Conservation (phyloP, 2,113 vertebrate species). For the Philantomba maxwellii region DNA sequence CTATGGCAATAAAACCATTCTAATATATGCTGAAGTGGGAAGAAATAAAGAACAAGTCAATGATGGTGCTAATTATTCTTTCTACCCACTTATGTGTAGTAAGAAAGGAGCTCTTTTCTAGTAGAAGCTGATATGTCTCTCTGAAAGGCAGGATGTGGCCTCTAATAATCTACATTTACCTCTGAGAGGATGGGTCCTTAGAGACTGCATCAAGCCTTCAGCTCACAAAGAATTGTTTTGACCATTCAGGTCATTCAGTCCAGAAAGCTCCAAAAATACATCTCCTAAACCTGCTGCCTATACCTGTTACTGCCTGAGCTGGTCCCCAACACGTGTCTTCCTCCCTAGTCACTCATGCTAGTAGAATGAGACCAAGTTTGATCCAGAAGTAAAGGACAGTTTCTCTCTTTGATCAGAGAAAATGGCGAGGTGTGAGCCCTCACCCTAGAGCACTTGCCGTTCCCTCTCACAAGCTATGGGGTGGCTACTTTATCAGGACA, state of each 20-base stretch:
- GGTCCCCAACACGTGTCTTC: neutral
- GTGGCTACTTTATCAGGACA: too few relatives aligned
- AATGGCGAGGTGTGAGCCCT: neutral
- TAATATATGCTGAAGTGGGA: neutral
- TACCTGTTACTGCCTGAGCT: neutral
- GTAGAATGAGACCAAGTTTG: neutral
- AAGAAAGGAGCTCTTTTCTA: neutral
- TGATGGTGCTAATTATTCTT: neutral
- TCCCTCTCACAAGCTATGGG: too few relatives aligned
- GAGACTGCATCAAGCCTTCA: neutral
- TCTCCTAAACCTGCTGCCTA: neutral
- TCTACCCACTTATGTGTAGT: neutral
- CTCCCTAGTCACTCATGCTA: too few relatives aligned
- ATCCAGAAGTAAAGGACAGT: neutral
- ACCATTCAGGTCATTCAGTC: neutral
- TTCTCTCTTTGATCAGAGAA: neutral
- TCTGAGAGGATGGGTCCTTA: neutral
- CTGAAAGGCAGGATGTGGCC: conserved; percentile 48
- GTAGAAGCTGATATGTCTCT: neutral
- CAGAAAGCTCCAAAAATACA: conserved; percentile 28
- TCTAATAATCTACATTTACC: neutral
- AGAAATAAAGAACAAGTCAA: neutral
- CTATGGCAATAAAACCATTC: neutral
- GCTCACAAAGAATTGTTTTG: neutral
- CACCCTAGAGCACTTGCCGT: neutral